Base-by-base conservation (phyloP, 2,888 invertebrate species). In the Pterostichus niger region DNA sequence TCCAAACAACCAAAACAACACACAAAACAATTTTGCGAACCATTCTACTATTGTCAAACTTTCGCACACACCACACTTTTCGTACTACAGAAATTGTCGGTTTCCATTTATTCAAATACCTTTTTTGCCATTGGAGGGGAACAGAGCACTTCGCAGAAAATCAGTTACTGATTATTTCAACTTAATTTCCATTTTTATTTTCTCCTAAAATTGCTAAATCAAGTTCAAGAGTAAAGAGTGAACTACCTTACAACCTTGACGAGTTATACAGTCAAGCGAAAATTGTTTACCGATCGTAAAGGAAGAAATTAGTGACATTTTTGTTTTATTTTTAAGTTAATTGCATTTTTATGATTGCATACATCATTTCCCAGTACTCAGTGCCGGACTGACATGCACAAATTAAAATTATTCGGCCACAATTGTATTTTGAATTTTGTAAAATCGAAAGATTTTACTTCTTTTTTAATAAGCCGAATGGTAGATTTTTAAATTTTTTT, bases 31-130 rank as follows among this genome's bases (percentile, higher is more conserved):
- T 13, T 56, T 17, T 15, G 15, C 56, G 9, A 15, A 4, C 15
- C 56, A 56, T 56, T 56, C 56, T 15, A 5, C 56, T 9, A 17
- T n/a, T 52, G 52, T n/a, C 40, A 49, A 49, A 49, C 10, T 49
- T 49, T 11, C n/a, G n/a, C 13, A 11, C 0, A 13, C 49, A 9
- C 10, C 10, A 5, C 11, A n/a, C 49, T n/a, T 17, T 56, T 56
- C 17, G 49, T 49, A 13, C 49, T n/a, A 49, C 49, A 7, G 3
- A 5, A 40, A 0, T 7, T 7, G 6, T 40, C 40, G 40, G 40
- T 6, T 2, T 40, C 40, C 40, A 13, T 49, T 49, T 5, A 9
- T n/a, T n/a, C 13, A 56, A 17, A 56, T 17, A 56, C 56, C 56
- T 49, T 11, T 6, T 24, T 49, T 4, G n/a, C n/a, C 49, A 17